phyloP scores from a whole-genome alignment of 2,797 vertebrate species.

The Argya squamiceps region DNA sequence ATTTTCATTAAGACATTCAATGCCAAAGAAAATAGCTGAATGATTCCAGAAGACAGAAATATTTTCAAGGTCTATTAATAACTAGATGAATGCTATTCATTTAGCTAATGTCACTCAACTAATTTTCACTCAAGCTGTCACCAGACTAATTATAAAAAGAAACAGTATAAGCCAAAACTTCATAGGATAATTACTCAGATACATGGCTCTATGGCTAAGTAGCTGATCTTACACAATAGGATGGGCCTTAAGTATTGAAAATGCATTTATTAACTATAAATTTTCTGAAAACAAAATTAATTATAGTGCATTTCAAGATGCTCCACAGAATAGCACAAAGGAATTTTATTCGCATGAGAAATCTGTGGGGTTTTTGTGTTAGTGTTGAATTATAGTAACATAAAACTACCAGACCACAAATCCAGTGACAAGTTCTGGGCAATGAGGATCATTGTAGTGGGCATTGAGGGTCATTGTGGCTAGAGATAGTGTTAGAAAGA shows the following conservation, averaged over 20 bases:
- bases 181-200: constrained; percentile 19
- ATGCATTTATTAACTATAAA: not conserved
- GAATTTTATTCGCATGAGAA: not conserved
- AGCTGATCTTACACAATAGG: not conserved
- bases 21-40: constrained; percentile 59
- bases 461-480: not conserved
- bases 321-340: not conserved
- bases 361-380: not conserved
- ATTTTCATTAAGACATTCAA: constrained; percentile 29
- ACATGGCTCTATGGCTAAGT: not conserved
- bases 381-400: not conserved
- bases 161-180: constrained; percentile 19
- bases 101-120: constrained; percentile 43
- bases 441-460: not conserved
- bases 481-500: not conserved
- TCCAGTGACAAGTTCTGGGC: not conserved
- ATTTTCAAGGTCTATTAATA: constrained; percentile 66
- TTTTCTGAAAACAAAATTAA: not conserved
- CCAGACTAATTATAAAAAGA: not conserved
- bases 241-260: not conserved
- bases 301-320: not conserved
- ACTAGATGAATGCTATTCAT: constrained; percentile 24
- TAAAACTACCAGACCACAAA: not conserved
- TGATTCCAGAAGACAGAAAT: constrained; percentile 46
- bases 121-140: constrained; percentile 22